phyloP scores from a whole-genome alignment of 2,888 invertebrate genomes.

The Allophyes oxyacanthae region DNA sequence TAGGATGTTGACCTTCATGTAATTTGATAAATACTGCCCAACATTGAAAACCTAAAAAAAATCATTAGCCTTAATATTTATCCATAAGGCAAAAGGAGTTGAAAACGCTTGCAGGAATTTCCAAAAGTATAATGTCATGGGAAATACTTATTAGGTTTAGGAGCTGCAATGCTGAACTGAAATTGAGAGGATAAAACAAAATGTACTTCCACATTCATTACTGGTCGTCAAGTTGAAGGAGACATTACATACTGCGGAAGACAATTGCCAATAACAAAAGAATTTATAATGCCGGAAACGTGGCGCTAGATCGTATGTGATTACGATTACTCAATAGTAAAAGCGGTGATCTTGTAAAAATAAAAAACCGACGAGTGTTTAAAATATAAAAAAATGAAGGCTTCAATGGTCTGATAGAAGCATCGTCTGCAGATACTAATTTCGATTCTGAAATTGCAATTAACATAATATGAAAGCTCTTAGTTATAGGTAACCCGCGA shows the following conservation, averaged over 20 bases:
- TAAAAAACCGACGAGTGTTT: background rate
- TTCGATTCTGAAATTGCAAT: slow-evolving; percentile 2
- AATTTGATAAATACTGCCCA: background rate
- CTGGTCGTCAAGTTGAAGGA: slow-evolving; percentile 32
- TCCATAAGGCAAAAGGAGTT: background rate
- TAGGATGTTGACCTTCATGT: slow-evolving; percentile 9
- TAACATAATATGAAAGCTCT: slow-evolving; percentile 2
- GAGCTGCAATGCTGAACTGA: slow-evolving; percentile 1
- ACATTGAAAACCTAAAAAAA: background rate
- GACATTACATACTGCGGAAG: slow-evolving; percentile 52
- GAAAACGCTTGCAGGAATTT: background rate
- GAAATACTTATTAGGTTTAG: background rate
- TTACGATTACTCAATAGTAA: slow-evolving; percentile 18
- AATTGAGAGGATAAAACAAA: slow-evolving; percentile 21
- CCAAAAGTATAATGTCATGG: background rate
- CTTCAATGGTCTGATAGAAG: background rate
- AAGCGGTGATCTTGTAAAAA: slow-evolving; percentile 21
- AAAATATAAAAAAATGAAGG: too few species aligned
- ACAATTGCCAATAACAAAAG: slow-evolving; percentile 44
- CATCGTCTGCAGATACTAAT: slow-evolving; percentile 2
- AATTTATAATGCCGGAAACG: slow-evolving; percentile 45
- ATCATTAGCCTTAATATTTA: background rate
- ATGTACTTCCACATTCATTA: slow-evolving; percentile 34
- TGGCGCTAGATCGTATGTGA: slow-evolving; percentile 14
- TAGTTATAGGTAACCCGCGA: background rate